phyloP scores from a whole-genome alignment of 2,888 invertebrate species.

The Piscicola geometra region DNA sequence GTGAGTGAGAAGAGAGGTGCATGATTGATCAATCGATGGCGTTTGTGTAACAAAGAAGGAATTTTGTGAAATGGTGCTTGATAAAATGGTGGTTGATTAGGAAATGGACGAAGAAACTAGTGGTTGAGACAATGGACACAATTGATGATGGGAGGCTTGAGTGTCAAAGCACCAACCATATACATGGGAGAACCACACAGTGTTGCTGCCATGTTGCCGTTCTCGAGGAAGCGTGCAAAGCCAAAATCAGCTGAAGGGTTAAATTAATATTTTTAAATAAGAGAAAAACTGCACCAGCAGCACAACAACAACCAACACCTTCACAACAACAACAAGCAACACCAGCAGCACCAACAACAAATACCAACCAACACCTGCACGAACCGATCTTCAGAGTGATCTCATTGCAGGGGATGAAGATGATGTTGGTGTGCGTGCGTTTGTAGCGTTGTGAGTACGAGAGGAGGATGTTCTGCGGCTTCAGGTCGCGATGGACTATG shows the following conservation, averaged over 20 bases:
- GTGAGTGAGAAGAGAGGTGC: too few species aligned
- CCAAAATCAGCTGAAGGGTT: constrained; percentile 90
- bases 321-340: too few species aligned
- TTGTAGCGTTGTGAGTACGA: constrained; percentile 68
- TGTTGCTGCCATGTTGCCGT: constrained; percentile 99
- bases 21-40: too few species aligned
- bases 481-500: constrained; percentile 96
- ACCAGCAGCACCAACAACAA: background rate
- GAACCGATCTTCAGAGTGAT: constrained; percentile 90
- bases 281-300: too few species aligned
- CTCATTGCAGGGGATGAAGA: constrained; percentile 60
- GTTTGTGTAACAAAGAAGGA: background rate
- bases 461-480: constrained; percentile 96
- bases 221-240: constrained; percentile 93
- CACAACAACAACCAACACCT: too few species aligned
- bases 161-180: constrained; percentile 68
- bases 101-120: background rate
- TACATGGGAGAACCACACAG: constrained; percentile 99
- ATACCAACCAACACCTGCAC: background rate
- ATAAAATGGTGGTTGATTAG: background rate
- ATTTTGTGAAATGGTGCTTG: background rate
- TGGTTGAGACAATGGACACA: background rate
- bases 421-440: constrained; percentile 64
- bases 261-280: background rate
- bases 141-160: background rate